Evolutionary conservation across 1,140 invertebrate genomes (phyloP).

Genomic region (Berghia stephanieae): DNA sequence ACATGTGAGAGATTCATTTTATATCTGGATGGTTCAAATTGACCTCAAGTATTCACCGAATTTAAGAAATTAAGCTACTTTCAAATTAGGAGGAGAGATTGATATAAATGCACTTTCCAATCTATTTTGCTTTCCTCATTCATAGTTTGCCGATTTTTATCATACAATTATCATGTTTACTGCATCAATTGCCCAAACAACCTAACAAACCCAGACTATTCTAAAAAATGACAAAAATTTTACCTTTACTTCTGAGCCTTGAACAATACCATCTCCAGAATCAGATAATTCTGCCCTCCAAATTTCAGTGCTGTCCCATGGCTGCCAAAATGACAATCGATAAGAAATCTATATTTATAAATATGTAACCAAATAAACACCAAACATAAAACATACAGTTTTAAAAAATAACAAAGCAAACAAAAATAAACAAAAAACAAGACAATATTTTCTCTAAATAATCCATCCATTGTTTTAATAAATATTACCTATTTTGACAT

Average conservation of each 20-base stretch:
- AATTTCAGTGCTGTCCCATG: constrained; percentile 64
- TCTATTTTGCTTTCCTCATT: background rate
- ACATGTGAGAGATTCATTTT: too few relatives aligned
- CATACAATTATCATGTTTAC: background rate
- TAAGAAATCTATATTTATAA: background rate
- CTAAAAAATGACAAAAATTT: background rate
- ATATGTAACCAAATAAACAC: background rate
- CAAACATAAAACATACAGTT: background rate
- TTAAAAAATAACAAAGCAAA: background rate
- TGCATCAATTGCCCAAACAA: background rate
- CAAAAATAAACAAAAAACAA: background rate
- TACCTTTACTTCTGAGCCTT: constrained; percentile 34
- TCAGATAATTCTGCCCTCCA: constrained; percentile 51
- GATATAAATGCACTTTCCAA: background rate
- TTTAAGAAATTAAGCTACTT: too few relatives aligned
- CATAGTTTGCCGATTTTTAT: background rate
- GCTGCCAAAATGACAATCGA: constrained; percentile 48
- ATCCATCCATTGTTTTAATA: background rate
- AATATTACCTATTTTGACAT: background rate
- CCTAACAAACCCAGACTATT: too few relatives aligned
- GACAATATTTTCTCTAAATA: background rate
- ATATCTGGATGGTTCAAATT: too few relatives aligned
- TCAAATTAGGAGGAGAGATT: background rate
- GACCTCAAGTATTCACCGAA: too few relatives aligned
- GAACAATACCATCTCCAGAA: constrained; percentile 43